A percentile compares a stretch with the other conserved stretches of the same genome.
phyloP scores from a whole-genome alignment of 1,140 invertebrate species.

The Asobara japonica region DNA sequence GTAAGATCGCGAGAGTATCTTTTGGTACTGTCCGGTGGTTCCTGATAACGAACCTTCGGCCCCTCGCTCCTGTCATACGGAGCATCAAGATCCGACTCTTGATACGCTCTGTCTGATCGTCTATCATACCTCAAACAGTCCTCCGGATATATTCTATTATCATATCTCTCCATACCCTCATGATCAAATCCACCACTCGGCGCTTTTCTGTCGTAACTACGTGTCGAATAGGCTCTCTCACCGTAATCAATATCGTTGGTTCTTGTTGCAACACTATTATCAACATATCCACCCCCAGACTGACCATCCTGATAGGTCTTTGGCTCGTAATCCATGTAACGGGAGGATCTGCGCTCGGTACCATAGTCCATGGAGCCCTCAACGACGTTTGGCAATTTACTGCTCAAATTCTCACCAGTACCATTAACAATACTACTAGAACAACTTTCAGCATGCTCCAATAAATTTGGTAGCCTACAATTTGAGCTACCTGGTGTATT shows the following conservation, averaged over 20 bases:
- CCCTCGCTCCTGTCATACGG: slow-evolving; percentile 57
- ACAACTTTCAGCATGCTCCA: slow-evolving; percentile 62
- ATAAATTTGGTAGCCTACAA: slow-evolving; percentile 59
- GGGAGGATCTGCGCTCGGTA: slow-evolving; percentile 67
- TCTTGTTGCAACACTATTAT: slow-evolving; percentile 17
- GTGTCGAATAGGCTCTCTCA: slow-evolving; percentile 46
- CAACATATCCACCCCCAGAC: slow-evolving; percentile 30
- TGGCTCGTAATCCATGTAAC: slow-evolving; percentile 60
- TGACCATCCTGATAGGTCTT: slow-evolving; percentile 50
- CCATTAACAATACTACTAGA: slow-evolving; percentile 44
- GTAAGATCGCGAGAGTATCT: slow-evolving; percentile 59
- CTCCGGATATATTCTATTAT: slow-evolving; percentile 60
- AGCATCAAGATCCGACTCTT: slow-evolving; percentile 61
- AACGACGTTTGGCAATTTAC: slow-evolving; percentile 65
- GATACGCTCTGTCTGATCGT: slow-evolving; percentile 50
- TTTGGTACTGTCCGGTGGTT: slow-evolving; percentile 48
- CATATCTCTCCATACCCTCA: slow-evolving; percentile 56
- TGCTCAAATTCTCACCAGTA: slow-evolving; percentile 63
- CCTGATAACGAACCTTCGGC: slow-evolving; percentile 45
- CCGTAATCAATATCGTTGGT: slow-evolving; percentile 34
- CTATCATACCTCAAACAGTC: slow-evolving; percentile 55
- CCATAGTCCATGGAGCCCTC: slow-evolving; percentile 73
- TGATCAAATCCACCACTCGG: slow-evolving; percentile 43
- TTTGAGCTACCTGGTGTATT: slow-evolving; percentile 64
- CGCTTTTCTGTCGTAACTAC: slow-evolving; percentile 53